Base-by-base conservation (phyloP, 1,140 invertebrate genomes). In the Hyphantria cunea region DNA sequence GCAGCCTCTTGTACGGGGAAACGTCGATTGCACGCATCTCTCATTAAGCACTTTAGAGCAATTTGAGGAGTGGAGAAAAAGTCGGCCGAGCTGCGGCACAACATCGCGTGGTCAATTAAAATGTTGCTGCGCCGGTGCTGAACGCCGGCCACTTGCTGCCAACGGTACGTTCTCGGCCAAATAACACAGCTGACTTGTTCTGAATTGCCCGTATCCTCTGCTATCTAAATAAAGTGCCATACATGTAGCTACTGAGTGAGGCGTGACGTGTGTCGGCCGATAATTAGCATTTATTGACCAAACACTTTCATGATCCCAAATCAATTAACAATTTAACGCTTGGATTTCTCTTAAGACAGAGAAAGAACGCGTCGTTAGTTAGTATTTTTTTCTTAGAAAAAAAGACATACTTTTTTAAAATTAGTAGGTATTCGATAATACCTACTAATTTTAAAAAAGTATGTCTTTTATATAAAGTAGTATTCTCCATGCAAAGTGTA, bases 21-120 rank as follows among this genome's bases (percentile, higher is more conserved):
- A 89, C 88, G 78, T 68, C 82, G 76, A 89, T 87, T 81, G 88
- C 88, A 90, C 88, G 88, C 88, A 90, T 88, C 86, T 66, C 85
- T 89, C 84, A 90, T 90, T 90, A 90, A 89, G 88, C 81, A 90
- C 88, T 90, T 90, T 89, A 84, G 81, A 90, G 85, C 81, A 90
- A 90, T 90, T 90, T 90, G 82, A 80, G 68, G 74, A 77, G 78
- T 77, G 70, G 71, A 84, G 84, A 90, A 90, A 90, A 89, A 89
- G 78, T 90, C 73, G 80, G 77, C 67, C 78, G 81, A 83, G 83
- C 74, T 76, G 72, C 68, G 71, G 67, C 70, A 73, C 73, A 79
- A 75, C 82, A 90, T 90, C 88, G 88, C 88, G 88, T 90, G 88
- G 84, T 81, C 84, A 89, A 90, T 89, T 90, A 90, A 89, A 88